Percentiles rank a stretch among this genome's conserved stretches.
phyloP scores from a whole-genome alignment of 2,113 vertebrate genomes.

The Struthio camelus region DNA sequence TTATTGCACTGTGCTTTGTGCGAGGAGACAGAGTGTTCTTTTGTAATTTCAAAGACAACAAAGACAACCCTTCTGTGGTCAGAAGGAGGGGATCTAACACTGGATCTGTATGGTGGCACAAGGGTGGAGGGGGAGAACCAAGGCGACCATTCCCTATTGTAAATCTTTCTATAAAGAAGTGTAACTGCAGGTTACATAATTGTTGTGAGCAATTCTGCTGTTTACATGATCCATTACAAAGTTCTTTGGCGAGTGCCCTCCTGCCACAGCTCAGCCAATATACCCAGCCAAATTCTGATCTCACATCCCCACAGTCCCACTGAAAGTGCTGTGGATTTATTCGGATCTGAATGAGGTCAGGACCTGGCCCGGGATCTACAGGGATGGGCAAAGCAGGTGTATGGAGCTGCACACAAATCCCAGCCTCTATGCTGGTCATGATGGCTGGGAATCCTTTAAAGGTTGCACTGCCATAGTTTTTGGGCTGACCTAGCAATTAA shows the following conservation, averaged over 20 bases:
- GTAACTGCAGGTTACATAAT: constrained; percentile 21
- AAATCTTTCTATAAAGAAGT: neutral
- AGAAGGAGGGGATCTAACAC: neutral
- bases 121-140: neutral
- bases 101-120: neutral
- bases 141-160: neutral
- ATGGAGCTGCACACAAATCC: neutral
- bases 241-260: constrained; percentile 50
- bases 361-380: neutral
- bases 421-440: neutral
- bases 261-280: constrained; percentile 17
- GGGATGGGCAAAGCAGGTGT: neutral
- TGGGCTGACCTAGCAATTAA: constrained; percentile 11
- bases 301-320: constrained; percentile 18
- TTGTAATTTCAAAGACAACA: neutral
- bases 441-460: neutral
- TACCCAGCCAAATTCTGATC: constrained; percentile 38
- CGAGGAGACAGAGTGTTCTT: neutral
- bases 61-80: neutral
- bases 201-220: constrained; percentile 19
- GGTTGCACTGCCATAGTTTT: neutral
- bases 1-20: neutral
- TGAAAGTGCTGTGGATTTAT: neutral
- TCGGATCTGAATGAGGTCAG: constrained; percentile 43
- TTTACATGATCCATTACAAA: neutral